Conservation (phyloP, 2,113 vertebrate species). For the Datnioides undecimradiatus region DNA sequence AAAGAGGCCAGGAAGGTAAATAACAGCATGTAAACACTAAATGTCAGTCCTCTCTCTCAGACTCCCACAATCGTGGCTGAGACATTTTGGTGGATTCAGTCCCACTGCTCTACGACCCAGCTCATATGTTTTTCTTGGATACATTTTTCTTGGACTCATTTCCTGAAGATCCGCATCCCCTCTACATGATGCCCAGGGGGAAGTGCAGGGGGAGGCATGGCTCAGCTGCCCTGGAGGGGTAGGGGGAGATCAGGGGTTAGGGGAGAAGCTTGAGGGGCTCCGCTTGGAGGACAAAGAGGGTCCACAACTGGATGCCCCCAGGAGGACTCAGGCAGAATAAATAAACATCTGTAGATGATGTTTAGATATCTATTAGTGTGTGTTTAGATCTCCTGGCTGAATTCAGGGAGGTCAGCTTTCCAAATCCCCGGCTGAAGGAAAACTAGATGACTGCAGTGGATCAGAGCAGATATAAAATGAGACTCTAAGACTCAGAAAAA, state of each 20-base stretch:
- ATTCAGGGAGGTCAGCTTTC: constrained; percentile 54
- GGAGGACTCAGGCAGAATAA: constrained; percentile 64
- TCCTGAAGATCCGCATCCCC: constrained; percentile 66
- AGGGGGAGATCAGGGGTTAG: constrained; percentile 17
- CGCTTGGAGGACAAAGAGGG: constrained; percentile 30
- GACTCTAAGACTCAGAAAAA: constrained; percentile 3
- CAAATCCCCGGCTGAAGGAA: constrained; percentile 1
- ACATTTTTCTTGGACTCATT: constrained; percentile 64
- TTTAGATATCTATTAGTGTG: constrained; percentile 72
- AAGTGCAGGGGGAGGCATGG: constrained; percentile 12
- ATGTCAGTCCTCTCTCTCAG: constrained; percentile 29
- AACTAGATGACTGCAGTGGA: constrained; percentile 16
- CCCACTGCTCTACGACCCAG: constrained; percentile 47
- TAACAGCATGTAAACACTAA: neutral
- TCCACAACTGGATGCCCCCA: constrained; percentile 44
- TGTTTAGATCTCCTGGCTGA: constrained; percentile 68
- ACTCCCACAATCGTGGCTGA: constrained; percentile 48
- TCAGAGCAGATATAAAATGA: constrained; percentile 13
- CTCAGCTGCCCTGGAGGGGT: constrained; percentile 32
- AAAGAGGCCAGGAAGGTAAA: neutral
- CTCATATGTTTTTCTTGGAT: constrained; percentile 77
- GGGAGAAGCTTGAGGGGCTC: constrained; percentile 33
- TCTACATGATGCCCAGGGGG: constrained; percentile 50
- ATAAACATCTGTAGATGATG: constrained; percentile 79
- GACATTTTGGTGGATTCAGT: constrained; percentile 41